Base-by-base conservation (phyloP, 2,113 vertebrate species). In the Psophia crepitans region DNA sequence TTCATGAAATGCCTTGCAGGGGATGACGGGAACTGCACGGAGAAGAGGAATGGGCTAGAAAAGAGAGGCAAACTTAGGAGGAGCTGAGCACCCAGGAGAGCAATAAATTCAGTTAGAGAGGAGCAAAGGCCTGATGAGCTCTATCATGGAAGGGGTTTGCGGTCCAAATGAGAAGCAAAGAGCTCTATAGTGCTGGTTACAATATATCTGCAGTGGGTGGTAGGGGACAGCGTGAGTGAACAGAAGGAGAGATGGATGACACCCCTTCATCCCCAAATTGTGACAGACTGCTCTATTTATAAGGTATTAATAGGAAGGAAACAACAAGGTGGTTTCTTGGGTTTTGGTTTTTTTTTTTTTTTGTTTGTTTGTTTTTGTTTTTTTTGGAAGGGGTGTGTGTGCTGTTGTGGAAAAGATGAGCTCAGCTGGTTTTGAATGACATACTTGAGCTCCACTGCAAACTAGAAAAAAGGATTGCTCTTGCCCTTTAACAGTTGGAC, bases 321-420 rank as follows among this genome's bases (percentile, higher is more conserved):
- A 77, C 5, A 49, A 91, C 56, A 82, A 4, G 4, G 37, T 43
- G 35, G 7, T 49, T 51, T 51, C 13, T 49, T 22, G 43, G 9
- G 2, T 35, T 30, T n/a, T n/a, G n/a, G 41, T 41, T 41, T 41
- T 41, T 10, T 13, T 18, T 26, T 57, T 27, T 37, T 27, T 20
- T 2, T 41, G 41, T 41, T 41, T 41, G 10, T 41, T 41, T 41
- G 41, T 41, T 41, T 41, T 41, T 10, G 11, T 18, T 26, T 57
- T 27, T 37, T 27, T 20, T 2, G 2, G 27, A 1, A 5, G 16
- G 16, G 28, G 14, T 1, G 5, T 65, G 39, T n/a, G n/a, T n/a
- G n/a, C n/a, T n/a, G n/a, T n/a, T n/a, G n/a, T n/a, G n/a, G n/a
- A n/a, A n/a, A n/a, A n/a, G n/a, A n/a, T n/a, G n/a, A n/a, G 30